phyloP scores from a whole-genome alignment of 2,113 vertebrate genomes.

The Sturnus vulgaris region DNA sequence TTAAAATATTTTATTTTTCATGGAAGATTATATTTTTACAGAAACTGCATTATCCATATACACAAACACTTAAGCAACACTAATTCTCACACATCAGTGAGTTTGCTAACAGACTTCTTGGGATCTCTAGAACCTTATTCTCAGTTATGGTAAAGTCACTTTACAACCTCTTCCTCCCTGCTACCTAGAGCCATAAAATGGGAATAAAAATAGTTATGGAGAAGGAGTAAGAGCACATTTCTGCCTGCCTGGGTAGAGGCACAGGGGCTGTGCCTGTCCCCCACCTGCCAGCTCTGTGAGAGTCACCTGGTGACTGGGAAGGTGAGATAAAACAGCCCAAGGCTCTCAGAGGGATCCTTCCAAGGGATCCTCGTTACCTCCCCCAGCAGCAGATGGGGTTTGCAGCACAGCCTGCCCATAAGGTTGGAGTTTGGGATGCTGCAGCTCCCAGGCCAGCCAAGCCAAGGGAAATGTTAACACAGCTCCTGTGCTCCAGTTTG shows the following conservation, averaged over 20 bases:
- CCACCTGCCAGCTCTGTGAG: background rate
- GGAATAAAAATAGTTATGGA: background rate
- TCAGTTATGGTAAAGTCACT: background rate
- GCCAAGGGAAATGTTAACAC: background rate
- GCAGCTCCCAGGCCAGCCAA: background rate
- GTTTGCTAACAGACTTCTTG: background rate
- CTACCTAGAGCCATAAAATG: background rate
- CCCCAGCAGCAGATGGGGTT: background rate
- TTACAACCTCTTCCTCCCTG: background rate
- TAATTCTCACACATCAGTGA: background rate
- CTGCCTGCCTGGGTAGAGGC: background rate
- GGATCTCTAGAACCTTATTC: background rate
- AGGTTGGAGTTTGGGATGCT: background rate
- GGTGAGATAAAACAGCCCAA: background rate
- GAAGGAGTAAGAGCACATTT: background rate
- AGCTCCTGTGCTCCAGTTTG: background rate
- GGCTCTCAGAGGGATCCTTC: background rate
- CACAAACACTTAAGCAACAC: slow-evolving; percentile 5
- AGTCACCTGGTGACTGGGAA: background rate
- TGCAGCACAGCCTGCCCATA: background rate
- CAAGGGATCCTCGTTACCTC: background rate
- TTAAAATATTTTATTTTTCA: background rate
- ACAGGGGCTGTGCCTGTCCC: background rate
- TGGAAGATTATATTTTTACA: background rate
- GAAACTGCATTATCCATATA: background rate